A percentile compares a stretch with the other conserved stretches of the same genome.
Conservation (phyloP, 2,113 vertebrate genomes). For the Melanerpes formicivorus region DNA sequence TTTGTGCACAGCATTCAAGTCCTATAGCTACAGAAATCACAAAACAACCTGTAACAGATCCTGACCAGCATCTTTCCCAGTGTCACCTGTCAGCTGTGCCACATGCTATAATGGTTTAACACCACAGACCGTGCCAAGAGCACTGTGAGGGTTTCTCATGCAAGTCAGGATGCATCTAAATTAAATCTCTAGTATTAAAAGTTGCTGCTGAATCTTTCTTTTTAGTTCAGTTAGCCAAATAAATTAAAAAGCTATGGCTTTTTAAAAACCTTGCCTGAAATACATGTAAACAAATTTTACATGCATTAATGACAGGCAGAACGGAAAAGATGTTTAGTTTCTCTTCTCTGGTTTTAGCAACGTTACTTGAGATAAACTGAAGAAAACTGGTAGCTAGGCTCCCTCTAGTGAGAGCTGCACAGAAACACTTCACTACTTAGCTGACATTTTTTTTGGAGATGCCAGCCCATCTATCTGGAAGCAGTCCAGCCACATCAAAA, state of each 20-base stretch:
- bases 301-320: neutral
- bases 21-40: neutral
- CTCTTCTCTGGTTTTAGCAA: neutral
- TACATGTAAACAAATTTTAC: neutral
- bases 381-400: neutral
- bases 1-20: neutral
- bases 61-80: neutral
- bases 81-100: neutral
- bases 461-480: neutral
- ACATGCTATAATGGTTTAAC: neutral
- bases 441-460: neutral
- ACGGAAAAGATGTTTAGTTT: neutral
- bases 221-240: neutral
- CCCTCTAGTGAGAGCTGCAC: conserved; percentile 31
- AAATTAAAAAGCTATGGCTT: neutral
- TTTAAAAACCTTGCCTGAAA: neutral
- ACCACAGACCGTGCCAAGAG: neutral
- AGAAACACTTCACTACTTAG: neutral
- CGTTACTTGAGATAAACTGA: neutral
- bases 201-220: neutral
- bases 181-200: neutral
- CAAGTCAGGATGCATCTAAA: neutral
- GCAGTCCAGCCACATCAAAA: neutral
- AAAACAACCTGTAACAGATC: neutral
- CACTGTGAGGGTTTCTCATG: neutral